Evolutionary conservation across 2,888 invertebrate species (phyloP), one percentile per base, ranked within the genome.

Genomic region (Shargacucullia verbasci): DNA sequence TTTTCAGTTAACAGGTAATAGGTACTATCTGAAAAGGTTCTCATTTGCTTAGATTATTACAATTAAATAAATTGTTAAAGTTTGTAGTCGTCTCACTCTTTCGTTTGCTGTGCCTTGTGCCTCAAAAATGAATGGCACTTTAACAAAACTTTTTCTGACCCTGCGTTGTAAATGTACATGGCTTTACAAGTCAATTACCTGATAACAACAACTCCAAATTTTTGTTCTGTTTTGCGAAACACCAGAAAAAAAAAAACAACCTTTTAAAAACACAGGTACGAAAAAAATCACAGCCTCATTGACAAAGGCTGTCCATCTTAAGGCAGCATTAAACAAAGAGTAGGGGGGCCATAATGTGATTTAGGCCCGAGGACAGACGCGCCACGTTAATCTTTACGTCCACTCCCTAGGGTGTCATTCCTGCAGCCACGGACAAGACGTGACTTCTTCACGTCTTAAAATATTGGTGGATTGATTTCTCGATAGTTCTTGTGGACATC

Each of bases 301-400:
- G 79, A 77, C 75, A 69, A 70, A 66, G 65, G 78, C 71, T 78
- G 85, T 84, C 84, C 84, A 81, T 84, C 87, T 86, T 82, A 80
- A 80, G 80, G 73, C 73, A 74, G 78, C 84, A 86, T 87, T 87
- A 90, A 86, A 89, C 88, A 88, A 84, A 85, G 85, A 85, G 71
- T 77, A 77, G 79, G 77, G 84, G 83, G 85, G 66, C 80, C 74
- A 76, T 91, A 91, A 91, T 91, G 92, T 91, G 92, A 91, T 91
- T 91, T 91, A 90, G 84, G 86, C 82, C 78, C 55, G 86, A 85
- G 89, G 89, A 90, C 89, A 88, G 88, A 87, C 89, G 87, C 73
- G 87, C 74, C 76, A 79, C 90, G 90, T 92, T 90, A 92, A 92
- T 92, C 92, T 91, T 81, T 79, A 74, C 74, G 79, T 76, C 74